Base-by-base conservation (phyloP, 2,113 vertebrate species). In the Hydrochoerus hydrochaeris region DNA sequence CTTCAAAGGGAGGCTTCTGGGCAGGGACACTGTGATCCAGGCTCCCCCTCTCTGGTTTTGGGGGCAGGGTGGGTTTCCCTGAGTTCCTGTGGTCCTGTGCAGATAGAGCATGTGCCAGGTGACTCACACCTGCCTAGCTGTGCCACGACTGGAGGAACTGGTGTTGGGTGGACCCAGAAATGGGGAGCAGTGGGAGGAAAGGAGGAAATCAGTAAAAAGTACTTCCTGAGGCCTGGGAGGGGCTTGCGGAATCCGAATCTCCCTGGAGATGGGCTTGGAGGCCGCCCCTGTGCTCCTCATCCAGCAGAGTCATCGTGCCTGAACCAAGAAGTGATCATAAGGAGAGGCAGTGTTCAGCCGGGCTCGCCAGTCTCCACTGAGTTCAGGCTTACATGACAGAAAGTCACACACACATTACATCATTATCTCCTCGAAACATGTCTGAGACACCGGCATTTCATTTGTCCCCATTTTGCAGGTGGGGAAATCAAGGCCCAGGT, bases 21-120 rank as follows among this genome's bases (percentile, higher is more conserved):
- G 62, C 46, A 28, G 0, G 1, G 32, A n/a, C 11, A 5, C 4
- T 0, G 32, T 10, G 35, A 7, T 28, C 0, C 0, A 13, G 86
- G 26, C 67, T 41, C 14, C 6, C 20, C 44, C 22, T 5, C 41
- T 60, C 69, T 75, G 12, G 3, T 60, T 54, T 17, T 10, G 24
- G 75, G 84, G 67, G 60, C 14, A 22, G 49, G 19, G 22, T n/a
- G 77, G 90, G n/a, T n/a, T 84, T 30, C 17, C 73, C 46, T 2
- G 35, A 38, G 63, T 46, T 46, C 44, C 16, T 11, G 71, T 0
- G 24, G 14, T 73, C 77, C 62, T 20, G 32, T 16, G 49, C 85
- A 26, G 63, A 32, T 38, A 65, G 35, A 14, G 46, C n/a, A 44
- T 54, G 19, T 9, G 46, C 38, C 35, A 19, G 5, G 8, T 93